Base-by-base conservation (phyloP, 2,797 vertebrate genomes). In the Crocidura indochinensis region DNA sequence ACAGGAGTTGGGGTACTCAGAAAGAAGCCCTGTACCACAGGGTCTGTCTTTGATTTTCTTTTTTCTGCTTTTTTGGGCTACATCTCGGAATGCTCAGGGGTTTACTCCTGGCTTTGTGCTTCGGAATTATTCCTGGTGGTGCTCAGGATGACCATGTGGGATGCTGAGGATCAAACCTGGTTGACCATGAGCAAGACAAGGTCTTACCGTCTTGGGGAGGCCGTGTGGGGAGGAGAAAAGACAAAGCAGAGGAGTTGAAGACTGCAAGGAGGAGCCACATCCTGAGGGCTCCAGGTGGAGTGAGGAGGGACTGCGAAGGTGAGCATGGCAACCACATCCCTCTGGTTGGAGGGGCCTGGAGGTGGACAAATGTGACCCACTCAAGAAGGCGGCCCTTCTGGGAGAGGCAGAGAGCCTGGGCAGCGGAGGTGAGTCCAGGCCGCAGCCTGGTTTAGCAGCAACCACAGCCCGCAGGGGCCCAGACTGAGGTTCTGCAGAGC, bases 391-490 rank as follows among this genome's bases (percentile, higher is more conserved):
- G 44, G 51, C 24, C 68, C 65, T 27, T 38, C 68, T 77, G 26
- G 24, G 56, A 82, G 47, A 27, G 67, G 27, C 19, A 65, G 73
- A 94, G 62, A 90, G 84, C 77, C 87, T 90, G 72, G 77, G 67
- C 83, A 60, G 22, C 56, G 22, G 56, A 60, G 56, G 68, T 87
- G 79, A 69, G 90, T 91, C 81, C 92, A 85, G 94, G 91, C 93
- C 94, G 86, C 91, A 94, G 90, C 67, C 93, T 93, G 8, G 6
- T 90, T 95, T 78, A 86, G 85, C 74, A 88, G 85, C 56, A 80
- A 94, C 93, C 95, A 86, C 92, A 95, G 92, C 67, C 26, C 0
- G 26, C 75, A 29, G 14, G 6, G 24, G 84, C 22, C 75, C 86
- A 68, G 74, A 78, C 56, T 53, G 71, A 87, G 56, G 47, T 78